Percentiles rank a stretch among this genome's conserved stretches.
These are phyloP conservation scores for Ceratoteleas bidentatus DNA, from an alignment of 1,140 invertebrate species.

Conservation along the genomic window DNA sequence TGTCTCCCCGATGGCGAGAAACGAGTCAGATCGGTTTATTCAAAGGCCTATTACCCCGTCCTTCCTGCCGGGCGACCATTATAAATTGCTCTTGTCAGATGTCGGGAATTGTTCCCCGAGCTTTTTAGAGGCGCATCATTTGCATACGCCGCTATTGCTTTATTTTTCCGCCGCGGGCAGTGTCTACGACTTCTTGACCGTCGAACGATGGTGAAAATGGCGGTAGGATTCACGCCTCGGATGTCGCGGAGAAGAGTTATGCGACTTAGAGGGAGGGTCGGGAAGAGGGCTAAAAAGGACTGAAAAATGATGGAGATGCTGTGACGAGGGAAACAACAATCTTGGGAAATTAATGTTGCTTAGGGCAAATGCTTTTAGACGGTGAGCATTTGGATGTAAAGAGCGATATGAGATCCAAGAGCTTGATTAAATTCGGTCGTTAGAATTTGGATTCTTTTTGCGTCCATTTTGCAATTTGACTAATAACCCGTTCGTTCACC, in stretches of 20 bases:
- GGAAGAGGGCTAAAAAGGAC: too few species aligned
- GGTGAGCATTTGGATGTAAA: too few species aligned
- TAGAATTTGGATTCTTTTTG: too few species aligned
- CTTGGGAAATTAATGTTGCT: background rate
- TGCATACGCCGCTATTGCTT: constrained; percentile 21
- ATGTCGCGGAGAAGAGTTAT: too few species aligned
- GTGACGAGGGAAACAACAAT: background rate
- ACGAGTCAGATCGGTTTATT: constrained; percentile 57
- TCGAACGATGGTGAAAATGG: background rate
- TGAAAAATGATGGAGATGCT: background rate
- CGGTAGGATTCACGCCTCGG: background rate
- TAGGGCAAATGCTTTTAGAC: background rate
- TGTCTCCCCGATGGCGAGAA: constrained; percentile 46
- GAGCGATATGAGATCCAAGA: too few species aligned
- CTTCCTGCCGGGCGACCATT: constrained; percentile 18
- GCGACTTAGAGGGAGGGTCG: too few species aligned
- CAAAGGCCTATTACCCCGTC: constrained; percentile 45
- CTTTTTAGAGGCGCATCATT: constrained; percentile 31
- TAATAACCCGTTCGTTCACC: too few species aligned
- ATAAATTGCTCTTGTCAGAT: constrained; percentile 51
- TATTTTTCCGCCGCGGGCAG: constrained; percentile 25
- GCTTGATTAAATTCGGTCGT: too few species aligned
- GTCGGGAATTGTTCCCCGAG: constrained; percentile 38
- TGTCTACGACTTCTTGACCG: background rate
- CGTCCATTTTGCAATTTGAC: too few species aligned